Evolutionary conservation across 2,113 vertebrate species (phyloP), one percentile per base, ranked within the genome.

Genomic region (Phaethornis superciliosus): DNA sequence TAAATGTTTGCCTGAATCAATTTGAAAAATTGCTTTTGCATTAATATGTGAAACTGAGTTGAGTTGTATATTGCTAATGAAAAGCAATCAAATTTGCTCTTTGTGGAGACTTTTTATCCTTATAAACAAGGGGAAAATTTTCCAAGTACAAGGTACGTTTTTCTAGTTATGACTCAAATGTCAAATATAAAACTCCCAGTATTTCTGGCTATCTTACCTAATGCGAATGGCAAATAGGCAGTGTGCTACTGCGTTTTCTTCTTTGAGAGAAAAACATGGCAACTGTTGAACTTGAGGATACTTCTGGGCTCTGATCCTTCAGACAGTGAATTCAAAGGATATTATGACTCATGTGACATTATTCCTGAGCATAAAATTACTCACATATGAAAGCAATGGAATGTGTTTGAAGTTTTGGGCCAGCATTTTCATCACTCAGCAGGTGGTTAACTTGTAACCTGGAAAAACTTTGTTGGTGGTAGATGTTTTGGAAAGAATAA

Each of bases 301-400:
- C 37, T 95, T 92, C 60, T 95, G 94, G 96, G 64, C 94, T 93
- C 87, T 93, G 84, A 83, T 95, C 63, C 81, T 95, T 88, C 79
- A 96, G 93, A 96, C 87, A 80, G 78, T 77, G 85, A 96, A 95
- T 89, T 96, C 95, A 95, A 90, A 95, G 88, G 93, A 74, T 93
- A 64, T 86, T 90, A 91, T 96, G 93, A 97, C 95, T 97, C 96
- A 96, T 96, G 79, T 91, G 88, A 90, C 91, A 96, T 94, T 96
- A 95, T 95, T 95, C 81, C 68, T 67, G 82, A 88, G 79, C 90
- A 88, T 85, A 95, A 91, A 96, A 95, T 95, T 93, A 95, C 89
- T 97, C 93, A 78, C 85, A 95, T 96, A 93, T 95, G 89, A 95
- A 96, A 96, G 91, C 85, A 90, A 85, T 95, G 93, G 94, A 93